Evolutionary conservation across 2,113 vertebrate genomes (phyloP).

Genomic region (Microcebus jonahi): DNA sequence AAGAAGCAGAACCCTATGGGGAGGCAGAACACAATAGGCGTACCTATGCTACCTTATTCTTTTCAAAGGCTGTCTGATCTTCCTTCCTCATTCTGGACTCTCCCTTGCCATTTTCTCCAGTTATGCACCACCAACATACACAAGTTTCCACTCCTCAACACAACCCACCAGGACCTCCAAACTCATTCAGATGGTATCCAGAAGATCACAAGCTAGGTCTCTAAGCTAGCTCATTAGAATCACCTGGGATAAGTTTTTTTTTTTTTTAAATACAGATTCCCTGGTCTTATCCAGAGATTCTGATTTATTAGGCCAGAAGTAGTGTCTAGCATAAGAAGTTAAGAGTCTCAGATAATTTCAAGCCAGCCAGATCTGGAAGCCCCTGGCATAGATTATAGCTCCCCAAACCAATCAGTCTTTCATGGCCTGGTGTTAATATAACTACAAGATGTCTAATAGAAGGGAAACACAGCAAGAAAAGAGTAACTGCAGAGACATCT

Average conservation of each 20-base stretch:
- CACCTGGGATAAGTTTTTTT: neutral
- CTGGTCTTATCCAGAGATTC: constrained; percentile 20
- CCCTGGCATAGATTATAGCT: neutral
- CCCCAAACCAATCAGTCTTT: neutral
- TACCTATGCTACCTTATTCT: neutral
- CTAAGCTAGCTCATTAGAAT: constrained; percentile 42
- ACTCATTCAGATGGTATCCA: neutral
- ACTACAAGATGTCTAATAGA: neutral
- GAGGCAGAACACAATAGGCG: neutral
- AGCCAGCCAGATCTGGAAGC: neutral
- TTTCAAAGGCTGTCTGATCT: constrained; percentile 4
- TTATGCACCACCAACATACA: neutral
- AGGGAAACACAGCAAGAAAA: constrained; percentile 40
- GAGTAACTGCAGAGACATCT: neutral
- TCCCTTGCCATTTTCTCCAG: constrained; percentile 23
- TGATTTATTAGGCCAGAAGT: constrained; percentile 29
- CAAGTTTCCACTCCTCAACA: neutral
- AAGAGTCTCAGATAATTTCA: constrained; percentile 43
- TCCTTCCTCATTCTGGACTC: neutral
- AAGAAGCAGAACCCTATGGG: neutral
- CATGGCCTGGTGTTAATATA: neutral
- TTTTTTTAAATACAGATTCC: neutral
- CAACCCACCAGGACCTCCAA: neutral
- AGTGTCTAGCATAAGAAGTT: neutral
- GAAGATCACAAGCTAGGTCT: neutral